Evolutionary conservation across 2,797 vertebrate genomes (phyloP).

Genomic region (Pipistrellus pygmaeus): DNA sequence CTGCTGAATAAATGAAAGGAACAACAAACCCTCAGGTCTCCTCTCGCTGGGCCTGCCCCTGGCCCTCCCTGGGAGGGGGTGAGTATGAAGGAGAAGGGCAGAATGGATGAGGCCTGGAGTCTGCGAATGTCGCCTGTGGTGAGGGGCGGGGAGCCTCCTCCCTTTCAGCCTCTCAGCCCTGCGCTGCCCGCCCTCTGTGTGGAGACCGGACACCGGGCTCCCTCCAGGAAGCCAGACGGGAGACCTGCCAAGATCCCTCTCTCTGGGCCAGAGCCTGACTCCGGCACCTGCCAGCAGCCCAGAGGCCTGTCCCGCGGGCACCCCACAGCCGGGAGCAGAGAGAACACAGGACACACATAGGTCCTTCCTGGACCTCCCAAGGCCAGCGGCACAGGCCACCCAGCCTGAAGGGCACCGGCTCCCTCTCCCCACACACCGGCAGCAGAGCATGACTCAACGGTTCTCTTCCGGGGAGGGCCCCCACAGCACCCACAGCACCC

Average conservation of each 20-base stretch:
- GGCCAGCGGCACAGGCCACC: slow-evolving; percentile 27
- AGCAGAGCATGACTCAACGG: slow-evolving; percentile 78
- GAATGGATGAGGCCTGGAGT: background rate
- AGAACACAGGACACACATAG: background rate
- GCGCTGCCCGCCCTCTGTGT: background rate
- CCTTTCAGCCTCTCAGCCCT: background rate
- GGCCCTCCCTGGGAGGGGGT: too few species aligned
- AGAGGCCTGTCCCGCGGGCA: background rate
- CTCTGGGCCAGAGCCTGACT: background rate
- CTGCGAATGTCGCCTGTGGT: background rate
- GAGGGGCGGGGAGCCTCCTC: background rate
- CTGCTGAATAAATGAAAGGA: background rate
- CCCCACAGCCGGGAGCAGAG: background rate
- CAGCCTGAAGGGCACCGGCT: background rate
- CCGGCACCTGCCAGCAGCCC: background rate
- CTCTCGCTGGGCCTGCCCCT: accelerated
- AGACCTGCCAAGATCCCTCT: slow-evolving; percentile 8
- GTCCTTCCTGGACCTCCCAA: background rate
- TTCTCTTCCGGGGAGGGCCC: background rate
- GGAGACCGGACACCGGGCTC: background rate
- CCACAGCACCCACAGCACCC: background rate
- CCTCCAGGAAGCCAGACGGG: background rate
- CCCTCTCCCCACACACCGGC: background rate
- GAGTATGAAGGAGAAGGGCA: too few species aligned
- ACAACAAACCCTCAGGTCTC: background rate